phyloP scores from a whole-genome alignment of 37 sponge, comb jelly and placozoan genomes.

The Petrosia ficiformis region DNA sequence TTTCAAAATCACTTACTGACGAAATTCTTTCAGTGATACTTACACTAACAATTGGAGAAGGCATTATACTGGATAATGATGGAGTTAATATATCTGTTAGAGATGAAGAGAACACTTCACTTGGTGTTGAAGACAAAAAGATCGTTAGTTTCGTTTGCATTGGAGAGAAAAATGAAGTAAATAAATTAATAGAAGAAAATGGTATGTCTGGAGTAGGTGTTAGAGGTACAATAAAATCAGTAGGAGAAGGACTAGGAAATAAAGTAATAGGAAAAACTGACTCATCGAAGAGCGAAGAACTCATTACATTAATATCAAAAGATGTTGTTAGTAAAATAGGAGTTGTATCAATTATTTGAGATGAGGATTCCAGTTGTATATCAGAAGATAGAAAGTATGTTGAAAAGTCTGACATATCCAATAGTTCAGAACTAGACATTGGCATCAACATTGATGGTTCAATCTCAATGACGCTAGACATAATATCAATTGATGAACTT shows the following conservation, averaged over 20 bases:
- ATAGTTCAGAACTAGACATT: background rate
- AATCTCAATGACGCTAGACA: background rate
- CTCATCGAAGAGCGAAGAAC: too few species aligned
- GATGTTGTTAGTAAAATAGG: too few species aligned
- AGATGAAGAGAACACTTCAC: background rate
- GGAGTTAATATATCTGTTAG: background rate
- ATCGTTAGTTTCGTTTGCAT: background rate
- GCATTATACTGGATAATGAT: too few species aligned
- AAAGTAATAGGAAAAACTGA: too few species aligned
- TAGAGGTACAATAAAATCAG: too few species aligned
- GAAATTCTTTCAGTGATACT: background rate
- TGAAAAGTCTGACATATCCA: background rate
- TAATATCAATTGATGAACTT: background rate
- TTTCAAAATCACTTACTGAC: background rate
- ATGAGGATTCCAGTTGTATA: too few species aligned
- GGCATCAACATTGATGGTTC: conserved; percentile 9
- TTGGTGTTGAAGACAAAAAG: background rate
- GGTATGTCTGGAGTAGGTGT: background rate
- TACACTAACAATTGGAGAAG: background rate
- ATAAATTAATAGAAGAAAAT: background rate
- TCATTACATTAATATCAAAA: too few species aligned
- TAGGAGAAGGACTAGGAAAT: too few species aligned
- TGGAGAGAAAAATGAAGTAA: conserved; percentile 9
- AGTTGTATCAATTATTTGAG: too few species aligned
- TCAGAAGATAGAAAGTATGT: too few species aligned